Evolutionary conservation across 2,797 vertebrate genomes (phyloP).

Genomic region (Semaprochilodus insignis): DNA sequence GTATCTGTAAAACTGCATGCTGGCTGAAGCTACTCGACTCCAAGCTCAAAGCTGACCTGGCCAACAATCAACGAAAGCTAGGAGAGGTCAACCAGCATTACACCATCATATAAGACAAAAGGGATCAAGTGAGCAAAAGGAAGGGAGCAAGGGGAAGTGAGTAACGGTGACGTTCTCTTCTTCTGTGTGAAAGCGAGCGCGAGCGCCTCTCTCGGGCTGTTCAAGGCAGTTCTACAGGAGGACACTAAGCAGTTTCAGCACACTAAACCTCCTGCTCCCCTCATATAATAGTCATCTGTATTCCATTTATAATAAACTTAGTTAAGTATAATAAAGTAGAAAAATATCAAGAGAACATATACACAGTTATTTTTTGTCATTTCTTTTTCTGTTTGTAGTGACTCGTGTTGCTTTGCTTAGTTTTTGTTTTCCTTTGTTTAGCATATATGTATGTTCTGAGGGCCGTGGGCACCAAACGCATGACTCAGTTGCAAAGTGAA

Average conservation of each 20-base stretch:
- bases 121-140: too few species aligned
- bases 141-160: background rate
- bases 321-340: conserved; percentile 94
- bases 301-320: conserved; percentile 94
- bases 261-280: conserved; percentile 30
- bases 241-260: conserved; percentile 50
- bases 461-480: conserved; percentile 73
- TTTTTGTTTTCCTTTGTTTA: conserved; percentile 53
- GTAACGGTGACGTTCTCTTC: background rate
- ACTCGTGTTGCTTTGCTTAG: conserved; percentile 75
- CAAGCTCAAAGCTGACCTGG: background rate
- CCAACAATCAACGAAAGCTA: background rate
- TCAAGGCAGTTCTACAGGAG: conserved; percentile 80
- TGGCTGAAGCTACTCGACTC: background rate
- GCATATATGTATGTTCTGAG: conserved; percentile 80
- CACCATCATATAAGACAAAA: background rate
- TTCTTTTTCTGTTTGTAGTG: conserved; percentile 80
- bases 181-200: background rate
- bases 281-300: conserved; percentile 87
- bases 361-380: conserved; percentile 75
- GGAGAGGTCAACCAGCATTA: too few species aligned
- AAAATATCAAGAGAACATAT: conserved; percentile 94
- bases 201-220: conserved; percentile 64
- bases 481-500: conserved; percentile 75
- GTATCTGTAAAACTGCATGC: background rate